A percentile compares a stretch with the other conserved stretches of the same genome.
phyloP scores from a whole-genome alignment of 2,888 invertebrate genomes.

The Tenthredo notha region DNA sequence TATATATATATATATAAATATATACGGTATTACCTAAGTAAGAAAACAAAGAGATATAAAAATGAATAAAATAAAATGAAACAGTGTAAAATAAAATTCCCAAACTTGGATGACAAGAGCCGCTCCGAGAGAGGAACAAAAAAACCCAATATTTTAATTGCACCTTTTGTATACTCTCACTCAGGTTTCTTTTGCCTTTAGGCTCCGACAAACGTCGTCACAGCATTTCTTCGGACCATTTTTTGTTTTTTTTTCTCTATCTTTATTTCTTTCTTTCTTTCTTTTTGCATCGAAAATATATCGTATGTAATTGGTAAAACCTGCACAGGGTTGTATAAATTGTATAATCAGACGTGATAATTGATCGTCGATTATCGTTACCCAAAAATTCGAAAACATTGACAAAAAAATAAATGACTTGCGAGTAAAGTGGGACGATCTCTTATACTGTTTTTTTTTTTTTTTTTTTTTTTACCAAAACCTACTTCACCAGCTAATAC shows the following conservation, averaged over 20 bases:
- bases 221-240: not conserved
- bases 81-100: not conserved
- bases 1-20: not conserved
- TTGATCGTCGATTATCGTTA: not conserved
- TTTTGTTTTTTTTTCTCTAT: not conserved
- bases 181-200: not conserved
- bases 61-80: not conserved
- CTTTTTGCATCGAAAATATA: not conserved
- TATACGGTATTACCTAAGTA: not conserved
- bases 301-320: not conserved
- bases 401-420: not conserved
- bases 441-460: too few species aligned
- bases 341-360: not conserved
- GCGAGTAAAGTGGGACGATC: not conserved
- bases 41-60: not conserved
- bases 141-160: slow-evolving; percentile 3
- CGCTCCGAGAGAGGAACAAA: not conserved
- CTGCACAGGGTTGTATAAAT: not conserved
- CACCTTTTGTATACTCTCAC: not conserved
- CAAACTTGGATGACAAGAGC: slow-evolving; percentile 8
- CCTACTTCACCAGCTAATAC: not conserved
- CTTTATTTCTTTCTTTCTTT: too few species aligned
- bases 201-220: not conserved
- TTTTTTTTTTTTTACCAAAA: not conserved
- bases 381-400: not conserved